phyloP scores from a whole-genome alignment of 2,113 vertebrate genomes.

The Dermatemys mawii region DNA sequence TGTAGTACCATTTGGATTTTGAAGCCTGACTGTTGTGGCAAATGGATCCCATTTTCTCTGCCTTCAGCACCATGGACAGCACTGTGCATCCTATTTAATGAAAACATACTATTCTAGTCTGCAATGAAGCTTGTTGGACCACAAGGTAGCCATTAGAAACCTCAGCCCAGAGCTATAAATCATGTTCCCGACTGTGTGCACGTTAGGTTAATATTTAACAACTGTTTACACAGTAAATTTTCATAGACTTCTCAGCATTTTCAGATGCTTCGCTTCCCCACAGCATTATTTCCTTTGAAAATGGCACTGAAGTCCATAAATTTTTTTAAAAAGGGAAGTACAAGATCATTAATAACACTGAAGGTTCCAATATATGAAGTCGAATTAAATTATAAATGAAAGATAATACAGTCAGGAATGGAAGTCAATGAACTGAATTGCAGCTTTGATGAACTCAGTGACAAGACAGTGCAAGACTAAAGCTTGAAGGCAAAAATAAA shows the following conservation, averaged over 20 bases:
- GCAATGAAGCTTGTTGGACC: not conserved
- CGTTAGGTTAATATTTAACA: not conserved
- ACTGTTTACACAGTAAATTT: not conserved
- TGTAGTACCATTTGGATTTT: not conserved
- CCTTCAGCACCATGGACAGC: not conserved
- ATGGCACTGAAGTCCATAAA: not conserved
- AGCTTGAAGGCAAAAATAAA: constrained; percentile 21
- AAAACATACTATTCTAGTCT: not conserved
- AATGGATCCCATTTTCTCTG: not conserved
- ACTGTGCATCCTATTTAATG: rapidly evolving
- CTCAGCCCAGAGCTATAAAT: not conserved
- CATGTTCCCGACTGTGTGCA: not conserved
- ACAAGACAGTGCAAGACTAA: constrained; percentile 5
- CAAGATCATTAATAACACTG: not conserved
- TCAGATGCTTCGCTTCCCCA: not conserved
- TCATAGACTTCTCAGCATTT: not conserved
- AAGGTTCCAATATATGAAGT: not conserved
- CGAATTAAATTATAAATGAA: not conserved
- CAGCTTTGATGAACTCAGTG: not conserved
- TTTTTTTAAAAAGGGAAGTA: not conserved
- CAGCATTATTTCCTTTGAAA: not conserved
- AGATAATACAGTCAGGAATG: not conserved
- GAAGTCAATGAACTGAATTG: constrained; percentile 9
- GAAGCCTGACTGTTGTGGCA: not conserved
- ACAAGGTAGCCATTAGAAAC: not conserved